These are phyloP conservation scores for Amorpha juglandis DNA, from an alignment of 2,888 invertebrate species.

Conservation along the genomic window DNA sequence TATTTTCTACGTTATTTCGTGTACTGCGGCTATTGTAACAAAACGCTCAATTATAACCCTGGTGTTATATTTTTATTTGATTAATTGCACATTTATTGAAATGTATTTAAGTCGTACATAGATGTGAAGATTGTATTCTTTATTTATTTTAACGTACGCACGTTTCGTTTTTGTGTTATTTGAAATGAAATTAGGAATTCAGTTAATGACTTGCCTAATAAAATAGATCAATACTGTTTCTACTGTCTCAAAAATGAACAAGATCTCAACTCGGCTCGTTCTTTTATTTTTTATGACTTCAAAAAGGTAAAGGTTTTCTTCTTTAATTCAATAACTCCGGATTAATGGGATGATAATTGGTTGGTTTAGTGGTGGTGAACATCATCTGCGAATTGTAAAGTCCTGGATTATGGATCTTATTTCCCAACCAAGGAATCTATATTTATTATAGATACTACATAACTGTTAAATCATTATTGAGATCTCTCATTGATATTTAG, in stretches of 20 bases:
- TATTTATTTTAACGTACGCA: constrained; percentile 4
- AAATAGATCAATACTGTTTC: no score
- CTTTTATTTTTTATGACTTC: no score
- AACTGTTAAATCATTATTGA: no score
- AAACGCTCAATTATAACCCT: constrained; percentile 36
- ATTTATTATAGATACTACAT: no score
- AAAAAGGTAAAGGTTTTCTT: no score
- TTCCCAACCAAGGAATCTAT: background rate
- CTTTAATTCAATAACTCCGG: no score
- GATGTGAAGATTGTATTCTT: constrained; percentile 10
- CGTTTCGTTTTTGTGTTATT: background rate
- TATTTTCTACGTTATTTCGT: constrained; percentile 51
- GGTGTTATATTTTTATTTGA: constrained; percentile 29
- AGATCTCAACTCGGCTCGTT: no score
- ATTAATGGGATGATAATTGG: no score
- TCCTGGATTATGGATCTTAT: background rate
- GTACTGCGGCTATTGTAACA: constrained; percentile 37
- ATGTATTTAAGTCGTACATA: constrained; percentile 10
- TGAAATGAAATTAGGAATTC: background rate
- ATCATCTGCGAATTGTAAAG: background rate
- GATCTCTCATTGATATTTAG: no score
- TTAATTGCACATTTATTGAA: constrained; percentile 30
- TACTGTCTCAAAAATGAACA: no score
- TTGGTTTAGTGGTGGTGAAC: no score
- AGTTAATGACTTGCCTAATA: no score